Percentiles rank a stretch among this genome's conserved stretches.
Evolutionary conservation across 1,140 invertebrate genomes (phyloP).

Genomic region (Amyelois transitella): DNA sequence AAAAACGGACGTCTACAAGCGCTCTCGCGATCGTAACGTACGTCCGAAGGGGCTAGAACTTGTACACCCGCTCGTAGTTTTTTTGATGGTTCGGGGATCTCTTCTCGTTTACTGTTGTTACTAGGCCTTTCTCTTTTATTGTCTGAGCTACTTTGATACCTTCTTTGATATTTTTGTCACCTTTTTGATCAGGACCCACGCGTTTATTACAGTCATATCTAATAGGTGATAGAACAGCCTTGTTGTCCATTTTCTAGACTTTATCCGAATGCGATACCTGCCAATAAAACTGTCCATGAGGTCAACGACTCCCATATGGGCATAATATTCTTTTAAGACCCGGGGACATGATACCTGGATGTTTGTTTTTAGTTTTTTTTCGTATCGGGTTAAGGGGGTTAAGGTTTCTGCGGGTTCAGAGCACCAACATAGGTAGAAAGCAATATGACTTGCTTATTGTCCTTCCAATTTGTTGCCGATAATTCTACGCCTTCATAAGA

Average conservation of each 20-base stretch:
- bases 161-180: constrained; percentile 26
- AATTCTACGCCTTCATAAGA: not conserved
- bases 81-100: constrained; percentile 32
- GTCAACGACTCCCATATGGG: constrained; percentile 58
- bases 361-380: constrained; percentile 22
- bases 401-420: constrained; percentile 5
- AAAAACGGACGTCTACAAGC: too few species aligned
- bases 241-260: constrained; percentile 54
- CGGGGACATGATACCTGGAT: constrained; percentile 19
- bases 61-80: constrained; percentile 30
- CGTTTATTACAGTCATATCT: constrained; percentile 43
- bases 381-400: constrained; percentile 22
- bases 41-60: constrained; percentile 32
- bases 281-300: constrained; percentile 44
- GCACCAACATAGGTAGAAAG: not conserved
- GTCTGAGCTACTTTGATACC: constrained; percentile 34
- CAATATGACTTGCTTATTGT: not conserved
- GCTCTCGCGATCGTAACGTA: constrained; percentile 31
- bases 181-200: constrained; percentile 39
- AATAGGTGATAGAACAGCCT: constrained; percentile 65
- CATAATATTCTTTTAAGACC: constrained; percentile 38
- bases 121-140: constrained; percentile 35
- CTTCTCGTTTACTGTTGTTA: constrained; percentile 28
- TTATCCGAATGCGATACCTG: constrained; percentile 42
- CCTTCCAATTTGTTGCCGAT: not conserved